Percentiles rank a stretch among this genome's conserved stretches.
Conservation (phyloP, 2,888 invertebrate genomes). For the Pantelozetes paolii region DNA sequence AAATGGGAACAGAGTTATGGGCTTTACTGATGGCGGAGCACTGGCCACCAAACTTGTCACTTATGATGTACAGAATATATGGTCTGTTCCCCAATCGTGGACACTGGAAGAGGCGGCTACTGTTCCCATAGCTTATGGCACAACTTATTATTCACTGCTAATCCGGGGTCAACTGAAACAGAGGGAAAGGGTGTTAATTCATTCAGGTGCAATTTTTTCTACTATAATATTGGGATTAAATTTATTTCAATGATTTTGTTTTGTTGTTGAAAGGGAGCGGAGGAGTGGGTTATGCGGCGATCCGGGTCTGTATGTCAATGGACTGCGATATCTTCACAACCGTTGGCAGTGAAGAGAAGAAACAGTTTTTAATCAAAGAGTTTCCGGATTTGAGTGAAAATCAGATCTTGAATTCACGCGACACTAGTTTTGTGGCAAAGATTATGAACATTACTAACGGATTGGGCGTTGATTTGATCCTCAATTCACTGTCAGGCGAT, state of each 20-base stretch:
- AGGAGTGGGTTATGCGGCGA: constrained; percentile 49
- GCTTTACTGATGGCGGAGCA: constrained; percentile 52
- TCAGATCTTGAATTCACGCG: constrained; percentile 55
- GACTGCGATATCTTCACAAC: constrained; percentile 55
- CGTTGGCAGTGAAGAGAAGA: constrained; percentile 53
- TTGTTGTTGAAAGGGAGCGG: no score
- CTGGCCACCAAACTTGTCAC: constrained; percentile 57
- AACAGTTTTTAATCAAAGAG: constrained; percentile 52
- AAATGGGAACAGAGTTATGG: constrained; percentile 52
- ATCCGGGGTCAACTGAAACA: constrained; percentile 52
- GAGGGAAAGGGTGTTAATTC: constrained; percentile 50
- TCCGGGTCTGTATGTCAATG: constrained; percentile 51
- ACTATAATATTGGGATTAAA: no score
- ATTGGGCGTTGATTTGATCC: constrained; percentile 75
- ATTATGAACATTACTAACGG: constrained; percentile 51
- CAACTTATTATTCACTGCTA: constrained; percentile 57
- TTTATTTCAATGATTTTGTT: no score
- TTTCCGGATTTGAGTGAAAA: constrained; percentile 55
- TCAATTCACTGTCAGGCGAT: constrained; percentile 89
- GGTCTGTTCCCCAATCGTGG: constrained; percentile 55
- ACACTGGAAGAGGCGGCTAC: constrained; percentile 55
- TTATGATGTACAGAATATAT: constrained; percentile 51
- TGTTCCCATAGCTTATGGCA: constrained; percentile 54
- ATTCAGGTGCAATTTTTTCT: constrained; percentile 52
- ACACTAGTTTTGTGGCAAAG: constrained; percentile 55